Evolutionary conservation across 2,888 invertebrate species (phyloP), one percentile per base, ranked within the genome.

Genomic region (Julus scandinavius): DNA sequence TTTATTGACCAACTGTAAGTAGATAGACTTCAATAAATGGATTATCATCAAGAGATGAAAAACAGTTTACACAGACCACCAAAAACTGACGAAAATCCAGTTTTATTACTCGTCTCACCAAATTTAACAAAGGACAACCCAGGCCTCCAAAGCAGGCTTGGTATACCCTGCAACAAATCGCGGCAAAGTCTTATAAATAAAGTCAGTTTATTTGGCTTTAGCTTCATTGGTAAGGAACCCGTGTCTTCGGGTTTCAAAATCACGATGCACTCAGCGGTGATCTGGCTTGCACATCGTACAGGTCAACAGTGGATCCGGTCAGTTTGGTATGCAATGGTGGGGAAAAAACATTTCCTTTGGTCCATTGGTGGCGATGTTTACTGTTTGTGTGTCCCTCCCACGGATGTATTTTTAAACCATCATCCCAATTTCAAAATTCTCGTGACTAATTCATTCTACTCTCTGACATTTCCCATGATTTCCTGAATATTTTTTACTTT

Each of bases 121-220:
- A 58, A 58, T 58, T 3, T 58, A 58, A 58, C 58, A 58, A 58
- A 58, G 58, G 58, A 58, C 58, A 58, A 15, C 11, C 58, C 58
- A 58, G 58, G 58, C 15, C 58, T 58, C 58, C 58, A 58, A 58
- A 11, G 15, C 58, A 58, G 58, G 11, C 58, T 58, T 15, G 58
- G 58, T 11, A 29, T 29, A 15, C 58, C 58, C 58, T 58, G 58
- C 58, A 58, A 58, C 17, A 58, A 58, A 15, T 58, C 58, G 58
- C 15, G 11, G 11, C 7, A 1, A 17, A 58, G 58, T 58, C 11
- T 58, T 58, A 15, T 15, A 15, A 58, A 58, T 15, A 15, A 15
- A 58, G 58, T 58, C 58, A 58, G 58, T 58, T 58, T 58, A 58
- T 58, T 58, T 58, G 58, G 58, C 58, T 58, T 58, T 58, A 58